Percentiles rank a stretch among this genome's conserved stretches.
Evolutionary conservation across 2,888 invertebrate genomes (phyloP).

Genomic region (Unio pictorum): DNA sequence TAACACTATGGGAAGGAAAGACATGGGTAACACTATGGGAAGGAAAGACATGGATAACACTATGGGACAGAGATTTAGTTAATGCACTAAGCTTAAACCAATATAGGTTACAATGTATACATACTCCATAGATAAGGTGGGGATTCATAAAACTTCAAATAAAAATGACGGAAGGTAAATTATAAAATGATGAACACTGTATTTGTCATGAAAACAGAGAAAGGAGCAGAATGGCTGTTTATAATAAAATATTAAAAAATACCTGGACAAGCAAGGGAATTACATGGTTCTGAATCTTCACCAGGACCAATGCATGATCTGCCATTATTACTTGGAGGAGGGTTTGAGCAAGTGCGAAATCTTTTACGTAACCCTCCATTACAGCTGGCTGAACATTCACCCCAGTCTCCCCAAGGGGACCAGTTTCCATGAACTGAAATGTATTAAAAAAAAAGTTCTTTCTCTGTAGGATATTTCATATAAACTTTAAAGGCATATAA

Average conservation of each 20-base stretch:
- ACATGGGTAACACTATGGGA: too few relatives aligned
- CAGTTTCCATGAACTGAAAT: conserved; percentile 65
- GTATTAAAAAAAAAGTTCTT: not conserved
- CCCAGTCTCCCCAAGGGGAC: conserved; percentile 65
- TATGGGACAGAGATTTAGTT: too few relatives aligned
- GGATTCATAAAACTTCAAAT: not conserved
- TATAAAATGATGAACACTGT: not conserved
- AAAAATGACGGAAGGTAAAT: not conserved
- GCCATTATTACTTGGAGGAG: conserved; percentile 64
- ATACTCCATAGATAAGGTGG: too few relatives aligned
- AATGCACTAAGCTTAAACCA: too few relatives aligned
- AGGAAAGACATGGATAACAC: too few relatives aligned
- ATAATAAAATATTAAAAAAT: conserved; percentile 5
- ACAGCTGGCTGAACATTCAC: conserved; percentile 66
- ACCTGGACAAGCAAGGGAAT: conserved; percentile 67
- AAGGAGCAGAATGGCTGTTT: not conserved
- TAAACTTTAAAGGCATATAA: not conserved
- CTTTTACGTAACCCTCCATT: conserved; percentile 60
- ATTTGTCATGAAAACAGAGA: not conserved
- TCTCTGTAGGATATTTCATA: too few relatives aligned
- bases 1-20: too few relatives aligned
- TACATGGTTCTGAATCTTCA: conserved; percentile 65
- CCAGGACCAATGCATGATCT: conserved; percentile 60
- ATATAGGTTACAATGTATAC: too few relatives aligned
- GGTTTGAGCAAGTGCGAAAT: conserved; percentile 62